Evolutionary conservation across 2,797 vertebrate genomes (phyloP).

Genomic region (Pelodytes ibericus): DNA sequence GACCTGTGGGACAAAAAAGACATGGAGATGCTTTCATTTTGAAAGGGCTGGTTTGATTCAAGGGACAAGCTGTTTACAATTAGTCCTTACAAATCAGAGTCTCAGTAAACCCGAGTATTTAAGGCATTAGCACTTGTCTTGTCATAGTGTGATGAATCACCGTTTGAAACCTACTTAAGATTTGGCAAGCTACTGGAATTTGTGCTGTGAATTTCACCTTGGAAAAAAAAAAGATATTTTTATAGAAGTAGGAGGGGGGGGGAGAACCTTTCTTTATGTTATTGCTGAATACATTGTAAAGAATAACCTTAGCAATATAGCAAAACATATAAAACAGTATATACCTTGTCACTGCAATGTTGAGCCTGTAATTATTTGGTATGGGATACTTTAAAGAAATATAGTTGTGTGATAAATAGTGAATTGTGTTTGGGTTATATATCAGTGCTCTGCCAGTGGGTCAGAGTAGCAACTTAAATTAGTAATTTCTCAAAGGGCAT

Average conservation of each 20-base stretch:
- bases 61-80: slow-evolving; percentile 31
- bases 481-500: too few species aligned
- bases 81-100: slow-evolving; percentile 22
- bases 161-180: neutral
- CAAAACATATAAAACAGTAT: too few species aligned
- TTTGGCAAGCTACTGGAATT: slow-evolving; percentile 2
- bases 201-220: slow-evolving; percentile 20
- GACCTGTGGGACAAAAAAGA: slow-evolving; percentile 8
- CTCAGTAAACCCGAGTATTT: slow-evolving; percentile 11
- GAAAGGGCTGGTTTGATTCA: slow-evolving; percentile 21
- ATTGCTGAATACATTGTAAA: too few species aligned
- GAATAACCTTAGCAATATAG: too few species aligned
- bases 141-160: slow-evolving; percentile 7
- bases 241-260: neutral
- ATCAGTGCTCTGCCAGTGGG: too few species aligned
- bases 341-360: too few species aligned
- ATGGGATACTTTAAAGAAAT: too few species aligned
- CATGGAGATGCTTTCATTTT: slow-evolving; percentile 6
- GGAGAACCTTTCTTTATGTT: too few species aligned
- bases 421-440: too few species aligned
- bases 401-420: too few species aligned
- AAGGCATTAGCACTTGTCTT: slow-evolving; percentile 15
- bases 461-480: too few species aligned
- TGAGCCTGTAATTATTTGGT: too few species aligned
- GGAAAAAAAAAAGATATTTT: neutral